Conservation (phyloP, 2,113 vertebrate genomes). For the Benitochromis conjunctus region DNA sequence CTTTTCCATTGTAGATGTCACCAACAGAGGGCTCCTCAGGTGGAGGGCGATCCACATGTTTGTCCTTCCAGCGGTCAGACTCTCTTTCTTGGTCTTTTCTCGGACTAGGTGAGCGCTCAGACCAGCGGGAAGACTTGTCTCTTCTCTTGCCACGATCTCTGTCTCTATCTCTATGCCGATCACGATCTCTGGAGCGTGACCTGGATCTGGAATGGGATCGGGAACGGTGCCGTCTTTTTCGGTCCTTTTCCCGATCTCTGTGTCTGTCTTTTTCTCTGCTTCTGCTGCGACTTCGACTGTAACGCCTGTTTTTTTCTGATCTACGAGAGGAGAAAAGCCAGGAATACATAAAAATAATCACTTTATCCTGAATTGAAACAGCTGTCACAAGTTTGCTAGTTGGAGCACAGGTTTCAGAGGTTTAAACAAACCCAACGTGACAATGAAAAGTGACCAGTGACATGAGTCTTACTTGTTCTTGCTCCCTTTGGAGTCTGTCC, state of each 20-base stretch:
- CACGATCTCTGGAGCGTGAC: slow-evolving; percentile 79
- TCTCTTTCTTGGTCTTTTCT: slow-evolving; percentile 70
- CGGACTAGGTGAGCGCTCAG: slow-evolving; percentile 82
- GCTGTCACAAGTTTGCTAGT: fast-evolving
- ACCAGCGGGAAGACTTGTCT: slow-evolving; percentile 61
- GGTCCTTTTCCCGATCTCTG: slow-evolving; percentile 66
- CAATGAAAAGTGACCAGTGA: neutral
- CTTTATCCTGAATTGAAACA: neutral
- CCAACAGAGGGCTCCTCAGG: slow-evolving; percentile 93
- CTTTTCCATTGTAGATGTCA: slow-evolving; percentile 96
- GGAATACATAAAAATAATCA: neutral
- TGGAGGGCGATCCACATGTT: slow-evolving; percentile 89
- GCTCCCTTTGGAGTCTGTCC: slow-evolving; percentile 61
- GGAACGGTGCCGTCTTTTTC: slow-evolving; percentile 70
- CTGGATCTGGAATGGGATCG: slow-evolving; percentile 81
- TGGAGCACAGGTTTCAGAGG: neutral
- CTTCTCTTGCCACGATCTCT: slow-evolving; percentile 56
- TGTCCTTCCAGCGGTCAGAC: slow-evolving; percentile 88
- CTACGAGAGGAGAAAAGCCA: neutral
- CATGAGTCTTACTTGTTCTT: slow-evolving; percentile 76
- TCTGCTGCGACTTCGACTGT: slow-evolving; percentile 80
- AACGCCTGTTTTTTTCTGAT: slow-evolving; percentile 61
- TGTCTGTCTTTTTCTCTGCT: slow-evolving; percentile 76
- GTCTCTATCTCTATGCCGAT: slow-evolving; percentile 68
- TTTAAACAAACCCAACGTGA: neutral